Conservation (phyloP, 1,140 invertebrate species). For the Platyscapa corneri region DNA sequence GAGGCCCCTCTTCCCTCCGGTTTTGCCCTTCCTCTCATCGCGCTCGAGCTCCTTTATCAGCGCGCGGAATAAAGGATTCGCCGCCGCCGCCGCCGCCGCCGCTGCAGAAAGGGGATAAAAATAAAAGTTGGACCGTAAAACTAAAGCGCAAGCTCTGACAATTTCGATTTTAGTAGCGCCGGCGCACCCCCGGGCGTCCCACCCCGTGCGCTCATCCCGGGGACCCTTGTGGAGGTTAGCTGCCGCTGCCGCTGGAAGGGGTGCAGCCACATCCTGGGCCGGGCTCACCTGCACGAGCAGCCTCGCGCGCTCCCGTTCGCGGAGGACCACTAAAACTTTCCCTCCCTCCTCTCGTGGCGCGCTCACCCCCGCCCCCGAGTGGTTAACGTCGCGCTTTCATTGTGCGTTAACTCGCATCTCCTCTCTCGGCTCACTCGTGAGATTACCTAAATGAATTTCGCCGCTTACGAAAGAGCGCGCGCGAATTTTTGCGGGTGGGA, state of each 20-base stretch:
- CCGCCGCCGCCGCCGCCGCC: neutral
- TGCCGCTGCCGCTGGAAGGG: neutral
- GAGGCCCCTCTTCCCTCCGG: conserved; percentile 22
- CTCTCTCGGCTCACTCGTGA: neutral
- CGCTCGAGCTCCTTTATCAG: conserved; percentile 3
- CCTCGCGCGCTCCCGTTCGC: conserved; percentile 35
- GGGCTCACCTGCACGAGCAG: conserved; percentile 30
- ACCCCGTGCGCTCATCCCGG: neutral
- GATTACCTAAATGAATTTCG: conserved; percentile 19
- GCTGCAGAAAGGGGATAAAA: conserved; percentile 25
- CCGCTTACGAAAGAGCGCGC: too few species aligned
- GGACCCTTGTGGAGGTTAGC: conserved; percentile 14
- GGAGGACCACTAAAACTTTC: conserved; percentile 39
- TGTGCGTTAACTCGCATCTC: neutral
- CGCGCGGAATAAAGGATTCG: conserved; percentile 20
- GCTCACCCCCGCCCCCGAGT: neutral
- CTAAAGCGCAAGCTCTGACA: conserved; percentile 59
- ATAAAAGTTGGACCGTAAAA: conserved; percentile 48
- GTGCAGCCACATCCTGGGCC: conserved; percentile 20
- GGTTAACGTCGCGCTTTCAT: conserved; percentile 12
- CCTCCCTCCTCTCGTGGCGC: neutral
- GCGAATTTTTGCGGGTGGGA: too few species aligned
- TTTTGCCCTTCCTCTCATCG: neutral
- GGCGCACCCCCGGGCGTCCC: neutral
- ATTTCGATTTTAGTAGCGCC: conserved; percentile 65